Percentiles rank a stretch among this genome's conserved stretches.
Conservation (phyloP, 2,888 invertebrate species). For the Sclerodermus sp. region DNA sequence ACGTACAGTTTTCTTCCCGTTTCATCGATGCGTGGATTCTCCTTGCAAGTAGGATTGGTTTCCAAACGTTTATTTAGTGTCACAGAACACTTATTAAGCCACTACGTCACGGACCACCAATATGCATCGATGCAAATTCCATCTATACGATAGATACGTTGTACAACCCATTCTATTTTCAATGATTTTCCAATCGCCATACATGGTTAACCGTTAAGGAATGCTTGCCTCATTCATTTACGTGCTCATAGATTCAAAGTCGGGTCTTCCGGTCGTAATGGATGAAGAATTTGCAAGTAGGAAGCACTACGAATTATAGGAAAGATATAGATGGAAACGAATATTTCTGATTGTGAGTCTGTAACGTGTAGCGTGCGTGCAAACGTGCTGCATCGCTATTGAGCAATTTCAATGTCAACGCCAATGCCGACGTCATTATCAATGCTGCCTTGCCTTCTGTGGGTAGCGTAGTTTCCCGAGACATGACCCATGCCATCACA, state of each 20-base stretch:
- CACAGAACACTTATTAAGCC: slow-evolving; percentile 40
- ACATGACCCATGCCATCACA: slow-evolving; percentile 88
- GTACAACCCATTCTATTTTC: neutral
- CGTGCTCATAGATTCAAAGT: too few relatives aligned
- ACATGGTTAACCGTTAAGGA: too few relatives aligned
- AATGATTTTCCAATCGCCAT: too few relatives aligned
- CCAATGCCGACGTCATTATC: slow-evolving; percentile 40
- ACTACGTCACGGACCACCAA: slow-evolving; percentile 44
- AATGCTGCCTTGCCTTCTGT: slow-evolving; percentile 76
- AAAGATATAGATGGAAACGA: too few relatives aligned
- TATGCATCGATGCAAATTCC: slow-evolving; percentile 29
- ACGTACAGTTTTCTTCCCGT: too few relatives aligned
- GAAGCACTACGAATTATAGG: too few relatives aligned
- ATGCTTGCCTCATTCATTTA: too few relatives aligned
- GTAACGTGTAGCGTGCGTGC: slow-evolving; percentile 26
- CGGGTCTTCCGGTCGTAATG: too few relatives aligned
- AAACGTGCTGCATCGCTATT: slow-evolving; percentile 35
- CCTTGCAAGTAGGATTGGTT: neutral
- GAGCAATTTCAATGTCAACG: slow-evolving; percentile 9
- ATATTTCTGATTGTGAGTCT: slow-evolving; percentile 8
- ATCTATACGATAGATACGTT: neutral
- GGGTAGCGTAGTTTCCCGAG: slow-evolving; percentile 86
- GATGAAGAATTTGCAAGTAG: too few relatives aligned
- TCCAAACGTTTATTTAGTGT: slow-evolving; percentile 1
- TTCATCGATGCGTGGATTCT: too few relatives aligned